Evolutionary conservation across 2,888 invertebrate species (phyloP), one percentile per base, ranked within the genome.

Genomic region (Chalcosyrphus nemorum): DNA sequence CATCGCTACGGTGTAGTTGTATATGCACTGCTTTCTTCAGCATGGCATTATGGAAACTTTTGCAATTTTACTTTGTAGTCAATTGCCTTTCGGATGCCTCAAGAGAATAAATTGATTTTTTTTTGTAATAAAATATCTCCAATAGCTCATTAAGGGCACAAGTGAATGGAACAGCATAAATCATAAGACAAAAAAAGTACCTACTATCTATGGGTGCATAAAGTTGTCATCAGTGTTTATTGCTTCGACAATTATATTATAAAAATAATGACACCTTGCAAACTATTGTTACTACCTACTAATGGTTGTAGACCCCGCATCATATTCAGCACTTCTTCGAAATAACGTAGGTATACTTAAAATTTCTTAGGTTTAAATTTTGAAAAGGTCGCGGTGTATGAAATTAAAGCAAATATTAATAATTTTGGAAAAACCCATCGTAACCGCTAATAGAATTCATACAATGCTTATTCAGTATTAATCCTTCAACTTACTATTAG

Each of bases 101-200:
- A 56, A 35, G 21, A 45, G 13, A 65, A 1, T 56, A 41, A n/a
- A 66, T 65, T 66, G 17, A 50, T 75, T 0, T 47, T 15, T n/a
- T 54, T 32, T 24, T n/a, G 21, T 15, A 35, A 71, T 41, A 50
- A 2, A 78, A 56, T 54, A 66, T 17, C 57, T 57, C 27, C 35
- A 38, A 45, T 66, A 17, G 3, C 50, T 70, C 47, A 81, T 81
- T 75, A 81, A 43, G 81, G 52, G 52, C 81, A 81, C 24, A 81
- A 81, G 81, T 81, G 81, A 81, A 75, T 57, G 81, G 50, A 68
- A 43, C 45, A 21, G 43, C 65, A 57, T 45, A 6, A 11, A 54
- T 11, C 19, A 4, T 17, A 17, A 38, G 29, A 78, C 43, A 52
- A 52, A 1, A n/a, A n/a, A n/a, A n/a, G n/a, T n/a, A n/a, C n/a